Evolutionary conservation across 2,888 invertebrate genomes (phyloP).

Genomic region (Cinara cedri): DNA sequence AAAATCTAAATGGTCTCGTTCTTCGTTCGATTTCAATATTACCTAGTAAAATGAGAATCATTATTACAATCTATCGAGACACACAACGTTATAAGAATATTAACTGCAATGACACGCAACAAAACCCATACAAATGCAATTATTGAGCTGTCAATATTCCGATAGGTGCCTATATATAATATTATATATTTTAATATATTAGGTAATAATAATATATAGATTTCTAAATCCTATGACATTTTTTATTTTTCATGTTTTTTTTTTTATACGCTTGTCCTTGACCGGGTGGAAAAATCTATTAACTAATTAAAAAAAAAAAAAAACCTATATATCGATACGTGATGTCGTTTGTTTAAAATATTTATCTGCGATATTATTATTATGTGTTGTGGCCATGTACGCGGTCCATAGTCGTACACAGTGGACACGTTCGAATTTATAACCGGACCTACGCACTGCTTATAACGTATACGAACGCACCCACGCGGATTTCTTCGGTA

Average conservation of each 20-base stretch:
- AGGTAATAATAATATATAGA: neutral
- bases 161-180: neutral
- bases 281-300: slow-evolving; percentile 3
- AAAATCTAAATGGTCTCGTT: neutral
- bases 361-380: slow-evolving; percentile 24
- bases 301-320: slow-evolving; percentile 19
- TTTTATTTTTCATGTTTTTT: neutral
- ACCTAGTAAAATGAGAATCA: neutral
- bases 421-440: slow-evolving; percentile 33
- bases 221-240: slow-evolving; percentile 17
- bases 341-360: slow-evolving; percentile 23
- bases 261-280: slow-evolving; percentile 16
- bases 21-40: neutral
- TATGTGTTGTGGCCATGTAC: slow-evolving; percentile 5
- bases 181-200: neutral
- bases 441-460: slow-evolving; percentile 31
- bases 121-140: slow-evolving; percentile 37
- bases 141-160: slow-evolving; percentile 31
- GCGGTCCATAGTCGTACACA: neutral
- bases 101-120: neutral
- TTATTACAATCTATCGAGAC: neutral
- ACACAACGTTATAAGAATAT: neutral
- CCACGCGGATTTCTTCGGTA: slow-evolving; percentile 26
- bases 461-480: neutral
- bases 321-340: neutral